A percentile compares a stretch with the other conserved stretches of the same genome.
These are phyloP conservation scores for Rhadinocentrus ornatus DNA, from an alignment of 2,797 vertebrate species.

Conservation along the genomic window DNA sequence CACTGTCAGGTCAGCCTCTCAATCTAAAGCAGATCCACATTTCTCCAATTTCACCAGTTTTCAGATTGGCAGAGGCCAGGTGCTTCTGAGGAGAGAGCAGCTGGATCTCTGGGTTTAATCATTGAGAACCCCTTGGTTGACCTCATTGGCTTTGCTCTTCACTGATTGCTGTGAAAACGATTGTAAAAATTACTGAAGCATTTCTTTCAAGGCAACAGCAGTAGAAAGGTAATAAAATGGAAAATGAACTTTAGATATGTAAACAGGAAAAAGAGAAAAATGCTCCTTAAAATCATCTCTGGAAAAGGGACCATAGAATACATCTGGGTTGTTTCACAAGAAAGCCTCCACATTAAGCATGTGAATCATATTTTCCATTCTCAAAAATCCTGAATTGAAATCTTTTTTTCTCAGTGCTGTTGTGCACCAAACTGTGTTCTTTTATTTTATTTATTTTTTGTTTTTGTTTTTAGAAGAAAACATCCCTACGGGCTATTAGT, in stretches of 20 bases:
- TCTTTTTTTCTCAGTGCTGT: constrained; percentile 52
- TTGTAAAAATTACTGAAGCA: constrained; percentile 43
- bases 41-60: constrained; percentile 59
- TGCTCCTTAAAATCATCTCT: constrained; percentile 45
- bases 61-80: constrained; percentile 67
- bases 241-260: constrained; percentile 58
- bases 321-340: constrained; percentile 70
- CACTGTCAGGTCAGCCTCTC: constrained; percentile 50
- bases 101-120: constrained; percentile 50
- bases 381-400: constrained; percentile 53
- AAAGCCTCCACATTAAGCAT: constrained; percentile 62
- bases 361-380: constrained; percentile 78
- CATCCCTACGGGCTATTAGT: constrained; percentile 17
- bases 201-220: constrained; percentile 41
- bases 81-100: constrained; percentile 56
- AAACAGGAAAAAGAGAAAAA: constrained; percentile 57
- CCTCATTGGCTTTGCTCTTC: constrained; percentile 38
- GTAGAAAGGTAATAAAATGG: constrained; percentile 40
- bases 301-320: constrained; percentile 58
- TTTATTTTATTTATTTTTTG: constrained; percentile 4
- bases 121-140: constrained; percentile 51
- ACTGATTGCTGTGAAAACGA: constrained; percentile 35
- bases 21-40: constrained; percentile 55
- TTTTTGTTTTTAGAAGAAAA: constrained; percentile 7
- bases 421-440: constrained; percentile 35